These are phyloP conservation scores for Eufriesea mexicana DNA, from an alignment of 1,140 invertebrate species.

Conservation along the genomic window DNA sequence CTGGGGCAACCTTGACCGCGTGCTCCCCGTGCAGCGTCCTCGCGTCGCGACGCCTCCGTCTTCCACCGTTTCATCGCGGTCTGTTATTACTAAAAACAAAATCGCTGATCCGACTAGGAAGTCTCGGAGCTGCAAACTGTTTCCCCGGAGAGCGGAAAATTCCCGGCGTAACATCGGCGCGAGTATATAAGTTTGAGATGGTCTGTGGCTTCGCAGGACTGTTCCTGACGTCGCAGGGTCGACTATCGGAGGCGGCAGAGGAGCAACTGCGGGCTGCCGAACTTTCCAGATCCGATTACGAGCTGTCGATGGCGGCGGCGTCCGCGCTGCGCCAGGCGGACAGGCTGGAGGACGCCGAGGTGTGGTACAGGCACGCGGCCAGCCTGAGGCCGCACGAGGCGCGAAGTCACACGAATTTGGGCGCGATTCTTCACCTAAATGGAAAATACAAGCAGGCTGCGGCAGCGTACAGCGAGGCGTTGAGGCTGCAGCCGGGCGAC, in stretches of 20 bases:
- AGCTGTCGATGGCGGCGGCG: constrained; percentile 92
- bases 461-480: constrained; percentile 90
- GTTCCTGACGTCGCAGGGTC: constrained; percentile 90
- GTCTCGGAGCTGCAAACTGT: background rate
- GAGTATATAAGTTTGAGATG: background rate
- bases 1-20: background rate
- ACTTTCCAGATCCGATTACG: constrained; percentile 90
- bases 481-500: constrained; percentile 92
- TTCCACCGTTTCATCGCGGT: background rate
- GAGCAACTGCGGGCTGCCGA: constrained; percentile 90
- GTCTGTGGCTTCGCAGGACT: constrained; percentile 86
- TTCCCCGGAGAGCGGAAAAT: background rate
- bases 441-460: constrained; percentile 94
- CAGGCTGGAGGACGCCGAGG: constrained; percentile 90
- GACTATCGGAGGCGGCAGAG: constrained; percentile 91
- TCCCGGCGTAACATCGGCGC: too few relatives aligned
- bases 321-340: constrained; percentile 91
- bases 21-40: too few relatives aligned
- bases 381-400: constrained; percentile 91
- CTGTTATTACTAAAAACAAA: too few relatives aligned
- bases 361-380: constrained; percentile 90
- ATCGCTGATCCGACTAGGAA: background rate
- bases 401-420: constrained; percentile 94
- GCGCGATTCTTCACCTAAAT: constrained; percentile 95
- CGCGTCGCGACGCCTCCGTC: too few relatives aligned